Percentiles rank a stretch among this genome's conserved stretches.
phyloP scores from a whole-genome alignment of 2,113 vertebrate genomes.

The Pachyramphus minor region DNA sequence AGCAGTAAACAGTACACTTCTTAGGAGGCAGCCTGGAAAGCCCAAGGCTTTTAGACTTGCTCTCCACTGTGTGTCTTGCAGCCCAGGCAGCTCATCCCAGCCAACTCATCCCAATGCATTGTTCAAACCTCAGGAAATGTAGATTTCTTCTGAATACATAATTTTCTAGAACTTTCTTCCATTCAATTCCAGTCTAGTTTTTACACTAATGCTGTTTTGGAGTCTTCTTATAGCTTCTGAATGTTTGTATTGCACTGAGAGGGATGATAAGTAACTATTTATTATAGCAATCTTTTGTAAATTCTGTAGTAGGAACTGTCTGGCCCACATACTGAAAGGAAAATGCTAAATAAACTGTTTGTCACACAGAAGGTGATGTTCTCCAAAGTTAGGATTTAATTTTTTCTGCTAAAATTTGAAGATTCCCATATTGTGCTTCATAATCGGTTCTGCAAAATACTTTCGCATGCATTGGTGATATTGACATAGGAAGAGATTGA shows the following conservation, averaged over 20 bases:
- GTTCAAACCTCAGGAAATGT: not conserved
- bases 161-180: not conserved
- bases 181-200: not conserved
- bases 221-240: not conserved
- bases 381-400: not conserved
- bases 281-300: not conserved
- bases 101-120: not conserved
- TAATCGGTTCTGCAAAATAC: not conserved
- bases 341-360: not conserved
- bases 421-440: not conserved
- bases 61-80: not conserved
- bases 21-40: not conserved
- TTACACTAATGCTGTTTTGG: not conserved
- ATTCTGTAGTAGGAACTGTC: conserved; percentile 4
- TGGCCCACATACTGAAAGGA: not conserved
- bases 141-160: not conserved
- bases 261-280: not conserved
- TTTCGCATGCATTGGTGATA: not conserved
- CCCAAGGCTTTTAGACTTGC: not conserved
- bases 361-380: not conserved
- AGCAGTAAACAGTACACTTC: not conserved
- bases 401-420: not conserved
- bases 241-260: not conserved
- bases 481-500: not conserved
- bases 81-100: not conserved